These are phyloP conservation scores for Hermetia illucens DNA, from an alignment of 1,140 invertebrate genomes.

Conservation along the genomic window DNA sequence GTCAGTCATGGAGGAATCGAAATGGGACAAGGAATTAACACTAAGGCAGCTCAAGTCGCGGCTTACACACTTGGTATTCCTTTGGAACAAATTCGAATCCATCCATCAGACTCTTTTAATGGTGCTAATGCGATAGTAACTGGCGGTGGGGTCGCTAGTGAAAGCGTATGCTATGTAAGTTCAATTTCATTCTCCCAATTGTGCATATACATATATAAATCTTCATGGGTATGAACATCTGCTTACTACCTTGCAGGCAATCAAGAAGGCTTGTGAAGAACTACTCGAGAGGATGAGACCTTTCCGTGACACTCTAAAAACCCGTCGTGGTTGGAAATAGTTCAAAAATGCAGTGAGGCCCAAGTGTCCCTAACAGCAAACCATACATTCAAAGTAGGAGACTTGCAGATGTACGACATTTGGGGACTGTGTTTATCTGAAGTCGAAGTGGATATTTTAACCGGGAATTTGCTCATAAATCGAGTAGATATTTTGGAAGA, in stretches of 20 bases:
- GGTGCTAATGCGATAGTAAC: slow-evolving; percentile 44
- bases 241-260: slow-evolving; percentile 34
- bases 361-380: slow-evolving; percentile 42
- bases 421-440: slow-evolving; percentile 41
- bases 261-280: slow-evolving; percentile 44
- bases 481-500: slow-evolving; percentile 57
- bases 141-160: slow-evolving; percentile 52
- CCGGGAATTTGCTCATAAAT: slow-evolving; percentile 39
- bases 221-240: slow-evolving; percentile 10
- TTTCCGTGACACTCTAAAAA: slow-evolving; percentile 38
- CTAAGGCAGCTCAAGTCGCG: slow-evolving; percentile 50
- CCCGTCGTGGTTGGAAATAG: slow-evolving; percentile 45
- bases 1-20: slow-evolving; percentile 60
- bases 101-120: slow-evolving; percentile 43
- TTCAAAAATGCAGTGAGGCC: slow-evolving; percentile 36
- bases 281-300: slow-evolving; percentile 43
- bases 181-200: slow-evolving; percentile 2
- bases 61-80: slow-evolving; percentile 55
- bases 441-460: slow-evolving; percentile 51
- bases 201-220: no score
- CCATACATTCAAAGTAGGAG: slow-evolving; percentile 30
- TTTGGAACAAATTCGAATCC: slow-evolving; percentile 46
- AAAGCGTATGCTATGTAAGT: slow-evolving; percentile 43
- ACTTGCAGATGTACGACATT: slow-evolving; percentile 30
- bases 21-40: slow-evolving; percentile 65